phyloP scores from a whole-genome alignment of 2,113 vertebrate genomes.

The Rhineura floridana region DNA sequence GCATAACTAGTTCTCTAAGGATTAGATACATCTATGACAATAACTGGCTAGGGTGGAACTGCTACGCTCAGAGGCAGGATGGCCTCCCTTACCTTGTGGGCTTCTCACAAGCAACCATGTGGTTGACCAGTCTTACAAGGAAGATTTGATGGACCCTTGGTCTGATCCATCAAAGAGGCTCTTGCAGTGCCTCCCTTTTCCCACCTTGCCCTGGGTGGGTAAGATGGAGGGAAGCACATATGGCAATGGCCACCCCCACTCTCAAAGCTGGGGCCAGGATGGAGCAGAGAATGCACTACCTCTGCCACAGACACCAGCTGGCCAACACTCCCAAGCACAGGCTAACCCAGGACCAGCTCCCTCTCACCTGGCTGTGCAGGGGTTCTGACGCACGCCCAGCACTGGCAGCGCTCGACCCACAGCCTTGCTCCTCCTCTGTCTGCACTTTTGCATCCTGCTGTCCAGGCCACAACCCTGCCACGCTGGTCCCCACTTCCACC shows the following conservation, averaged over 20 bases:
- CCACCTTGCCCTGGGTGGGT: not conserved
- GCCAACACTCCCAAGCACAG: too few species aligned
- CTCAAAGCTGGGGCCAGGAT: not conserved
- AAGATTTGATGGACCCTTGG: not conserved
- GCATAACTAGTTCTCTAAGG: too few species aligned
- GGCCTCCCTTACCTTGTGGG: too few species aligned
- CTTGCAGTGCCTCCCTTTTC: not conserved
- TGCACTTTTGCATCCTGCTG: slow-evolving; percentile 69
- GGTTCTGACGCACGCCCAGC: slow-evolving; percentile 68
- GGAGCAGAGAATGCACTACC: not conserved
- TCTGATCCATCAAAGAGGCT: not conserved
- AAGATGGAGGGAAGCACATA: not conserved
- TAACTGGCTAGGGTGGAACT: too few species aligned
- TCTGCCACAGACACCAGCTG: too few species aligned
- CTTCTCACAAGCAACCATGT: not conserved
- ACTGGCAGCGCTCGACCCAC: slow-evolving; percentile 56
- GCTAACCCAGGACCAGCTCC: not conserved
- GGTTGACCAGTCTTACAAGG: not conserved
- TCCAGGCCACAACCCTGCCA: slow-evolving; percentile 60
- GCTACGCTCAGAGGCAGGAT: too few species aligned
- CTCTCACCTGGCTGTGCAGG: slow-evolving; percentile 78
- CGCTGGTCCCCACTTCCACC: slow-evolving; percentile 66
- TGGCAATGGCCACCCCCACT: not conserved
- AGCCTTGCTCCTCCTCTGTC: slow-evolving; percentile 58
- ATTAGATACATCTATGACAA: too few species aligned